These are phyloP conservation scores for Eurystomus glaucurus DNA, from an alignment of 2,797 vertebrate species.

Conservation along the genomic window DNA sequence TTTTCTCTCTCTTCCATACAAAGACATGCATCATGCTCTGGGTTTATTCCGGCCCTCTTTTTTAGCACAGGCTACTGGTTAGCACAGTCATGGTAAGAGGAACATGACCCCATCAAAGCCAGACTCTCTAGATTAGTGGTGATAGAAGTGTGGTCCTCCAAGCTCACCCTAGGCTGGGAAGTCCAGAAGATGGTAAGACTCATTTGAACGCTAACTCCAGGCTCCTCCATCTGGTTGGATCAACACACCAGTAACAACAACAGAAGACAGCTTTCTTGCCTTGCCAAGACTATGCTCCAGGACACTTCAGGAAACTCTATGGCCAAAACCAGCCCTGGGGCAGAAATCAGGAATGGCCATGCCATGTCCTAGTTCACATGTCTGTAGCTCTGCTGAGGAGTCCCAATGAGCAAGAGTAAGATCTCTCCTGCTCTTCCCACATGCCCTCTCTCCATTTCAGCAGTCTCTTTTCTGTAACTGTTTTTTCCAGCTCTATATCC, in stretches of 20 bases:
- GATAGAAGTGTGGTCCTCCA: not conserved
- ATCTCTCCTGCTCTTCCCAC: not conserved
- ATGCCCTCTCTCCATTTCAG: not conserved
- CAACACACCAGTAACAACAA: rapidly evolving
- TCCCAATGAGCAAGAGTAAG: not conserved
- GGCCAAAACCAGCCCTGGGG: not conserved
- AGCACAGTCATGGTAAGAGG: not conserved
- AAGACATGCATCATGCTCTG: not conserved
- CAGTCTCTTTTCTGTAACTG: not conserved
- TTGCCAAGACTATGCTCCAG: not conserved
- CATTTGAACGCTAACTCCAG: not conserved
- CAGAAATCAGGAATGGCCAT: not conserved
- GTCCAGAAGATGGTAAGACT: not conserved
- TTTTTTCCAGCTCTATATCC: not conserved
- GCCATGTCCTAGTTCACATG: rapidly evolving
- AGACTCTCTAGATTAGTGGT: not conserved
- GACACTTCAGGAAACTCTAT: not conserved
- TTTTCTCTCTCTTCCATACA: not conserved
- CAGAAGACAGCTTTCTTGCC: not conserved
- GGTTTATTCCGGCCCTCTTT: not conserved
- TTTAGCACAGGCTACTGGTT: not conserved
- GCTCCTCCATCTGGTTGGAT: rapidly evolving
- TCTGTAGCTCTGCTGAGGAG: not conserved
- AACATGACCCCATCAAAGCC: not conserved
- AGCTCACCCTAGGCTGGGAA: not conserved